phyloP scores from a whole-genome alignment of 2,113 vertebrate genomes.

The Cyprinodon variegatus region DNA sequence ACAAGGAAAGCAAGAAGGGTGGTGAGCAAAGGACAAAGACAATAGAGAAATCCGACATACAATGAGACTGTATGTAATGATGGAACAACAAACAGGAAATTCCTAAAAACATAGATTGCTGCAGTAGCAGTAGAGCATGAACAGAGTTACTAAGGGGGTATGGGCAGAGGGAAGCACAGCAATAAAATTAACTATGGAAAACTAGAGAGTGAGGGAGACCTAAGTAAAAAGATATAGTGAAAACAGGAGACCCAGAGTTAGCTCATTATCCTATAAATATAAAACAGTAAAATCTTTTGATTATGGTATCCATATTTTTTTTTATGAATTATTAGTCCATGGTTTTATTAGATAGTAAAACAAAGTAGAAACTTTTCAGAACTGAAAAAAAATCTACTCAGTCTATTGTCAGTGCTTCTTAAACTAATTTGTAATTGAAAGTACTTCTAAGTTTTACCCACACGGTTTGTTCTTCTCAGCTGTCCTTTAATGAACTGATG shows the following conservation, averaged over 20 bases:
- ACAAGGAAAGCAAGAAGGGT: background rate
- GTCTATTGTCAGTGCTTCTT: background rate
- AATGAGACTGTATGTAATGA: background rate
- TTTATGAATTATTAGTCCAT: background rate
- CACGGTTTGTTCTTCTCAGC: slow-evolving; percentile 13
- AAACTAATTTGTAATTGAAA: slow-evolving; percentile 7
- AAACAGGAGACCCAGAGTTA: background rate
- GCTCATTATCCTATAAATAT: background rate
- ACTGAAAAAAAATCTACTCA: background rate
- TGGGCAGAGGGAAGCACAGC: background rate
- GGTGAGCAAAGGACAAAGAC: background rate
- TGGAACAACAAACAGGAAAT: background rate
- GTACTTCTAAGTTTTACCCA: slow-evolving; percentile 1
- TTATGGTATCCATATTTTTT: background rate
- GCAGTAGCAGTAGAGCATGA: background rate
- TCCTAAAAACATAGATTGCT: background rate
- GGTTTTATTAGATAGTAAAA: background rate
- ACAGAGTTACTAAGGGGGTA: background rate
- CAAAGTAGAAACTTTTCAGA: background rate
- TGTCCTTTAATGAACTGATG: slow-evolving; percentile 36
- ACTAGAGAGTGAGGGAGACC: background rate
- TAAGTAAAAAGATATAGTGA: background rate
- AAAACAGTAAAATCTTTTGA: background rate
- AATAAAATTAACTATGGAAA: background rate
- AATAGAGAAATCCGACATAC: background rate